These are phyloP conservation scores for Mellilla xanthometata DNA, from an alignment of 2,888 invertebrate genomes.

Conservation along the genomic window DNA sequence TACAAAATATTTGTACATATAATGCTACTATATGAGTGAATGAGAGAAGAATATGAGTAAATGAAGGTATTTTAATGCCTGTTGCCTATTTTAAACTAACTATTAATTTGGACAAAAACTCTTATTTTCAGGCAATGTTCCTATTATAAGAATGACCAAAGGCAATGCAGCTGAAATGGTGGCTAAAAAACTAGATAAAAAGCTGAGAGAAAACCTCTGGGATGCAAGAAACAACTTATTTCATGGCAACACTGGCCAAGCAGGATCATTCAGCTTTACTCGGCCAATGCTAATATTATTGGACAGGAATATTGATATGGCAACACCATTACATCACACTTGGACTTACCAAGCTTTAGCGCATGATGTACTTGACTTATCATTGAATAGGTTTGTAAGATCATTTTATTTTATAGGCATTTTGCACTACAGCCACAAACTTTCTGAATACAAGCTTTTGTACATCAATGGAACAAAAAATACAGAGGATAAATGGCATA, in stretches of 20 bases:
- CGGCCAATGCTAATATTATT: constrained; percentile 95
- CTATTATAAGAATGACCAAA: constrained; percentile 95
- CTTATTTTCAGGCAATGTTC: constrained; percentile 85
- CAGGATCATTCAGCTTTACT: constrained; percentile 92
- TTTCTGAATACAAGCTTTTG: no score
- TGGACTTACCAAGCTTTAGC: constrained; percentile 99
- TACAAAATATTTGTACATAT: no score
- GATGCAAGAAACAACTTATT: constrained; percentile 98
- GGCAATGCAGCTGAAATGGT: constrained; percentile 99
- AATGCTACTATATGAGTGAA: no score
- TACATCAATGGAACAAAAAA: no score
- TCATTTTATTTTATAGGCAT: no score
- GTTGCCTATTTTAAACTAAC: no score
- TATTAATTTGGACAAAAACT: no score
- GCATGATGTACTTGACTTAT: constrained; percentile 96
- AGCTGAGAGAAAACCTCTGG: constrained; percentile 97
- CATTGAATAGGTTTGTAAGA: constrained; percentile 87
- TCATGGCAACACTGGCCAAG: constrained; percentile 90
- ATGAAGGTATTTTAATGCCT: no score
- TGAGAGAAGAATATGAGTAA: no score
- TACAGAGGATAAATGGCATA: no score
- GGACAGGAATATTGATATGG: constrained; percentile 97
- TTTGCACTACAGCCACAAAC: no score
- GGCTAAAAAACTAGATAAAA: constrained; percentile 97
- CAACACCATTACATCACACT: constrained; percentile 98